Evolutionary conservation across 2,797 vertebrate species (phyloP), one percentile per base, ranked within the genome.

Genomic region (Echiichthys vipera): DNA sequence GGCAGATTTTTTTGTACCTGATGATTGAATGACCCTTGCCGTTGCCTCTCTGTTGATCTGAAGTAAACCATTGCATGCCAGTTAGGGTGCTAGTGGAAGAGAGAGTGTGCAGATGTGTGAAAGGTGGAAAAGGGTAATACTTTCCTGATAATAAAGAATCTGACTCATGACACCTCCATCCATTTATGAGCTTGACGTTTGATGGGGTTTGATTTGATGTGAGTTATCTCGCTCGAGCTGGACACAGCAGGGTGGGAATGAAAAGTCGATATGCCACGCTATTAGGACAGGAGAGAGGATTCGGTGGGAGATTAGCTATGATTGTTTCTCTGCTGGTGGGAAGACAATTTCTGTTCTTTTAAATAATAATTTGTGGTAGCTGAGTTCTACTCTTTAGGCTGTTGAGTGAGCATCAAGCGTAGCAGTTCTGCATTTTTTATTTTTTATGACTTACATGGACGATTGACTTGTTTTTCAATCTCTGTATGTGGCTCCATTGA

Each of bases 81-180:
- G 49, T 64, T 57, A 34, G 56, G 47, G 43, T 58, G 27, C 39
- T 0, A 0, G n/a, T 36, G 50, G 25, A 73, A 64, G 53, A 67
- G 72, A 40, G 49, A 61, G 58, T 5, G 55, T 1, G 17, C 18
- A 58, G 47, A 47, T 22, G 59, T 65, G 64, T 47, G 57, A 59
- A 73, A 73, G 77, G 77, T 83, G 77, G 54, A 24, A 78, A 83
- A 78, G 72, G 67, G 73, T 87, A 77, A 88, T 89, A 63, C 79
- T 81, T 84, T 84, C 58, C 62, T 62, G 69, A 84, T 85, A 86
- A 91, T 84, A 85, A 86, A 82, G 25, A 65, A 80, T 87, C 80
- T 81, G 81, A 85, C 73, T 83, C 66, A 29, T 70, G 75, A 84
- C 84, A 83, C 83, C 79, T 88, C 74, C 73, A 82, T 88, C 85